These are phyloP conservation scores for Mystacides longicornis DNA, from an alignment of 2,888 invertebrate species.

Conservation along the genomic window DNA sequence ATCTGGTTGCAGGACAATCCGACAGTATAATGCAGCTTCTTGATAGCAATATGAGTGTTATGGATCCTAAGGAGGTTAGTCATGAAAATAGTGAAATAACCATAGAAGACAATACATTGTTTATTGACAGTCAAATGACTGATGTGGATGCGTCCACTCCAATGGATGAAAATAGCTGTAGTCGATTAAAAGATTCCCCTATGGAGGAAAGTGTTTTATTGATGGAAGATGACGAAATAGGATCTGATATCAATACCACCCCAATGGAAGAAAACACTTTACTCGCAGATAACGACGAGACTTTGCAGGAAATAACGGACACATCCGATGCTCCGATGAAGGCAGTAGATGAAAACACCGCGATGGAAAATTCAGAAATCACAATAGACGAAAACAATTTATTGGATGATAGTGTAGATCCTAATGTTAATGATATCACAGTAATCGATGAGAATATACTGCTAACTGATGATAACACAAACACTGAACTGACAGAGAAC, in stretches of 20 bases:
- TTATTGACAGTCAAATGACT: background rate
- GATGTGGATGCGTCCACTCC: background rate
- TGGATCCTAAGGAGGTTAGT: background rate
- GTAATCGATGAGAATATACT: background rate
- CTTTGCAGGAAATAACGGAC: background rate
- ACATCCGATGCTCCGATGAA: background rate
- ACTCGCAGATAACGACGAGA: background rate
- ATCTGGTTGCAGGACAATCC: background rate
- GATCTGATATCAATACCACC: background rate
- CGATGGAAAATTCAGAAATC: background rate
- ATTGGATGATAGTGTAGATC: background rate
- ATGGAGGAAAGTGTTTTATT: background rate
- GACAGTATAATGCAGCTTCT: background rate
- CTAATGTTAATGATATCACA: background rate
- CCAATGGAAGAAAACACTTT: background rate
- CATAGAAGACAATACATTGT: conserved; percentile 2
- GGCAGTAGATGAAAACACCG: background rate
- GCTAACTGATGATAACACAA: background rate
- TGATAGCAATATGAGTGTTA: background rate
- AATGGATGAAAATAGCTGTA: background rate
- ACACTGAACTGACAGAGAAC: background rate
- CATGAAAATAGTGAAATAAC: background rate
- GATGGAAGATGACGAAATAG: background rate
- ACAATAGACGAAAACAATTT: background rate
- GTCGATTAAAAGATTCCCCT: too few relatives aligned